A percentile compares a stretch with the other conserved stretches of the same genome.
phyloP scores from a whole-genome alignment of 1,140 invertebrate genomes.

The Gyrodactylus bullatarudis region DNA sequence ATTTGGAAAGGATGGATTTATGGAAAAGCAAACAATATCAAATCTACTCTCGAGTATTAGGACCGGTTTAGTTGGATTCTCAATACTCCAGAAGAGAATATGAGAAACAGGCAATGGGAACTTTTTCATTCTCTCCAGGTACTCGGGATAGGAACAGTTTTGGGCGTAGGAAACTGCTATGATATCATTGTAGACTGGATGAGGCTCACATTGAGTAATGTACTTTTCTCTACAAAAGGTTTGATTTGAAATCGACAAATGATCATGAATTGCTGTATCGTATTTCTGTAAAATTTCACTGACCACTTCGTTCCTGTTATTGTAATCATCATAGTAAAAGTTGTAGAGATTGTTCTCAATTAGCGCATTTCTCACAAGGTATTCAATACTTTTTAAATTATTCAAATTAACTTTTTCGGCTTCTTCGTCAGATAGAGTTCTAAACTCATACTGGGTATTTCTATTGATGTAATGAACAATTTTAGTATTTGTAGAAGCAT shows the following conservation, averaged over 20 bases:
- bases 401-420: background rate
- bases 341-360: background rate
- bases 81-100: constrained; percentile 23
- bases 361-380: background rate
- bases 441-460: background rate
- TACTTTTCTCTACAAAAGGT: no score
- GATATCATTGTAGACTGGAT: background rate
- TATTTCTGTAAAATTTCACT: no score
- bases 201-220: background rate
- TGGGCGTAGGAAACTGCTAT: background rate
- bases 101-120: constrained; percentile 20
- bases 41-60: constrained; percentile 22
- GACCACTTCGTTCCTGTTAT: no score
- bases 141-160: background rate
- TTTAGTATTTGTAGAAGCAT: background rate
- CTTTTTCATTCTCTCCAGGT: constrained; percentile 18
- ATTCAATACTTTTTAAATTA: background rate
- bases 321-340: background rate
- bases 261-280: no score
- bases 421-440: background rate
- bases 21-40: constrained; percentile 20
- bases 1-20: constrained; percentile 20
- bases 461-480: background rate
- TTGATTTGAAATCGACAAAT: no score
- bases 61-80: constrained; percentile 22